Base-by-base conservation (phyloP, 23 tunicate species). In the Pegea sp. region DNA sequence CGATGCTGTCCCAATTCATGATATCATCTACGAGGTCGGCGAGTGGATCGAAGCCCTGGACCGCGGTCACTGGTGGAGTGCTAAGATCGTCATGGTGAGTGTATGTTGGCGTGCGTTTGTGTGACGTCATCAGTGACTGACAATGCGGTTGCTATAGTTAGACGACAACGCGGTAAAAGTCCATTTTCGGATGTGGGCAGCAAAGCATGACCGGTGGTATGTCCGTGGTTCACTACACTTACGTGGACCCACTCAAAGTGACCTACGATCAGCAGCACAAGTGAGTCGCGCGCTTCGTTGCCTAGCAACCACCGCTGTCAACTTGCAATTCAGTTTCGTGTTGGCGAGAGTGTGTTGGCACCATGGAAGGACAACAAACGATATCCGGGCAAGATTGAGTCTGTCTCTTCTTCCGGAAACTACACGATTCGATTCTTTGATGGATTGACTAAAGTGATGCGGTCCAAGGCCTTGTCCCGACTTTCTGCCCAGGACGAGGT, bases 21-120 rank as follows among this genome's bases (percentile, higher is more conserved):
- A 63, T 4, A 58, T 79, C 33, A 69, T 55, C 22, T 79, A 53
- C 61, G 93, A 69, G 26, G 78, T 30, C 2, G 73, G 73, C 18
- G 93, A 69, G 23, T 71, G 66, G 22, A 54, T 79, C 34, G 78
- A 79, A 59, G 93, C 93, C 23, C 69, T 71, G 72, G 93, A 79
- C 56, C 49, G 68, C 33, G 76, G 67, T 23, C 60, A 71, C 29
- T 79, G 93, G 93, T 79, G 71, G 55, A 71, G 60, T 42, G 91
- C 91, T 18, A 79, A 65, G 44, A 79, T 79, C 31, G 64, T 77
- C 29, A 49, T 61, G 65, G 89, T 79, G 63, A 44, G 33, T 2
- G 63, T 23, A 50, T 18, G 21, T n/a, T n/a, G 6, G 55, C n/a
- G n/a, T 34, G n/a, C 28, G 44, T 6, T 38, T 8, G 16, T 38